phyloP scores from a whole-genome alignment of 2,797 vertebrate species.

The Characodon lateralis region DNA sequence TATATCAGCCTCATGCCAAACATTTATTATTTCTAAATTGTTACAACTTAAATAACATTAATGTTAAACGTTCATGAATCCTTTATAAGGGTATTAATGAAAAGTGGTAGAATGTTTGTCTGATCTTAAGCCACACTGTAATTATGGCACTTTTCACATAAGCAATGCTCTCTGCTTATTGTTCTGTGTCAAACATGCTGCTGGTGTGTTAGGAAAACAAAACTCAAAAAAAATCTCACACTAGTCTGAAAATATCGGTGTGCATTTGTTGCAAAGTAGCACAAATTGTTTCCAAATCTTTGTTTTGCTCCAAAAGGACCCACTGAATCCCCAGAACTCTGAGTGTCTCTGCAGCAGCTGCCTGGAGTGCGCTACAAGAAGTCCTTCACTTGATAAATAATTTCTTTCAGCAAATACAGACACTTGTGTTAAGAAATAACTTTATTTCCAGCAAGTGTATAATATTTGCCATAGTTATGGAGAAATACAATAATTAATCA shows the following conservation, averaged over 20 bases:
- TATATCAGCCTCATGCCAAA: too few species aligned
- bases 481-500: neutral
- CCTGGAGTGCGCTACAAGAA: neutral
- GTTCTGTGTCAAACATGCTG: neutral
- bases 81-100: neutral
- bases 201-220: neutral
- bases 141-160: neutral
- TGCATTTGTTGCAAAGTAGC: neutral
- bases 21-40: too few species aligned
- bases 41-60: too few species aligned
- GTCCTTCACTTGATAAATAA: neutral
- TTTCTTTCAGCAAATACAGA: neutral
- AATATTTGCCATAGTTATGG: neutral
- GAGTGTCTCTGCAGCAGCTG: slow-evolving; percentile 11
- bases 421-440: neutral
- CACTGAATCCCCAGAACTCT: neutral
- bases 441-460: neutral
- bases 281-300: slow-evolving; percentile 17
- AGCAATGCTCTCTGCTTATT: neutral
- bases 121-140: neutral
- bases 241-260: neutral
- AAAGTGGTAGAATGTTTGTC: neutral
- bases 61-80: neutral
- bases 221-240: neutral
- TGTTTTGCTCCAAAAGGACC: neutral